Percentiles rank a stretch among this genome's conserved stretches.
These are phyloP conservation scores for Cathartes aura DNA, from an alignment of 2,113 vertebrate genomes.

Conservation along the genomic window DNA sequence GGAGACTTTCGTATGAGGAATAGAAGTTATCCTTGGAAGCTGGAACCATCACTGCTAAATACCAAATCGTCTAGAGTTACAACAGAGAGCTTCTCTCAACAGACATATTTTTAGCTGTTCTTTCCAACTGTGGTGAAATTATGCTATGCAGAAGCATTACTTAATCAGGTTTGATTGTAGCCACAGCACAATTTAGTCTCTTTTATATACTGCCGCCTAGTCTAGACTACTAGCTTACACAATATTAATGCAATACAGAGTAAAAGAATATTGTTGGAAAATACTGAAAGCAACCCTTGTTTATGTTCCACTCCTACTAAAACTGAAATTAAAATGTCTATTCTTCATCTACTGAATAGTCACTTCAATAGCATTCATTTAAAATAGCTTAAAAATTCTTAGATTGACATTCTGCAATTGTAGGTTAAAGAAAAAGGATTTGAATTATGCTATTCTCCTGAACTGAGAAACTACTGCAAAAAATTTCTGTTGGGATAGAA, in stretches of 20 bases:
- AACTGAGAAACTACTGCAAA: not conserved
- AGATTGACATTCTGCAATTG: constrained; percentile 40
- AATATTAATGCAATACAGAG: constrained; percentile 45
- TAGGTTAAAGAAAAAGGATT: not conserved
- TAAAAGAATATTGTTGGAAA: constrained; percentile 60
- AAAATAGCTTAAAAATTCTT: constrained; percentile 24
- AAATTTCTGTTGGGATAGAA: not conserved
- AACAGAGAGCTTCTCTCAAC: not conserved
- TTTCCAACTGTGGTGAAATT: constrained; percentile 36
- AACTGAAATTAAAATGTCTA: constrained; percentile 64
- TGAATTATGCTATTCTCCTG: not conserved
- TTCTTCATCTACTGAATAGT: constrained; percentile 58
- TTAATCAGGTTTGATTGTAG: constrained; percentile 70
- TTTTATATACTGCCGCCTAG: constrained; percentile 33
- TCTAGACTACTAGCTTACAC: constrained; percentile 57
- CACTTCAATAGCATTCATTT: constrained; percentile 39
- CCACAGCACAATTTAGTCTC: constrained; percentile 47
- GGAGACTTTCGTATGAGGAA: not conserved
- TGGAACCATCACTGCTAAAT: not conserved
- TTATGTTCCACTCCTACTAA: constrained; percentile 51
- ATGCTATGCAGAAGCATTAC: constrained; percentile 48
- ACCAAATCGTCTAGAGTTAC: not conserved
- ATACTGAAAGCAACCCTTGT: constrained; percentile 54
- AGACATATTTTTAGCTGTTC: not conserved
- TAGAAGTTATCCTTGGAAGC: not conserved